A percentile compares a stretch with the other conserved stretches of the same genome.
These are phyloP conservation scores for Drosophila phalerata DNA, from an alignment of 2,888 invertebrate genomes.

Conservation along the genomic window DNA sequence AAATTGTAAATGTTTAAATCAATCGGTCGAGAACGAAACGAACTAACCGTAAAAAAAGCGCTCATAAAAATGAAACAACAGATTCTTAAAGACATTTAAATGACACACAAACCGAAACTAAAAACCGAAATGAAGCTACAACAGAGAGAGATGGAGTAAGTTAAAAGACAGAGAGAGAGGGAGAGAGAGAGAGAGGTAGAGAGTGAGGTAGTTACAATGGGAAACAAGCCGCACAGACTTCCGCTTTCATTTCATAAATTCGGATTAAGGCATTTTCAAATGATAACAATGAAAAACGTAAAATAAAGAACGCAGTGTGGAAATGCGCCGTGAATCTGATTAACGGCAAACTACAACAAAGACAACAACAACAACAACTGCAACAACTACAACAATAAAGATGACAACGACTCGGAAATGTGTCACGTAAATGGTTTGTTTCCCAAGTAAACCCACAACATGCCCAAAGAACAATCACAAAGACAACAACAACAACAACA, in stretches of 20 bases:
- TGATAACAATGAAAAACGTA: constrained; percentile 73
- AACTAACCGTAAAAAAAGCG: constrained; percentile 63
- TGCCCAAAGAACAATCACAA: constrained; percentile 55
- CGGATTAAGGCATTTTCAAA: constrained; percentile 80
- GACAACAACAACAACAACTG: constrained; percentile 32
- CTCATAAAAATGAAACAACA: constrained; percentile 59
- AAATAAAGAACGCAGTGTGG: constrained; percentile 55
- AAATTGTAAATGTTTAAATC: constrained; percentile 57
- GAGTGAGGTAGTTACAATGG: constrained; percentile 53
- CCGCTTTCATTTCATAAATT: constrained; percentile 80
- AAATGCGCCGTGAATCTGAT: constrained; percentile 78
- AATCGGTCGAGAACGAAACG: constrained; percentile 61
- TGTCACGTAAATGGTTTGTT: constrained; percentile 76
- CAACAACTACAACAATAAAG: constrained; percentile 8
- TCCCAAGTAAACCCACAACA: constrained; percentile 64
- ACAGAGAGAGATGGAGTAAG: constrained; percentile 2
- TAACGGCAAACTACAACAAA: constrained; percentile 66
- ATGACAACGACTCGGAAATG: constrained; percentile 54
- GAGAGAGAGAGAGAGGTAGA: background rate
- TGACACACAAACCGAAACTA: constrained; percentile 68
- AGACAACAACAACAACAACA: constrained; percentile 15
- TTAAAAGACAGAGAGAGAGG: background rate
- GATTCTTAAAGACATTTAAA: constrained; percentile 51
- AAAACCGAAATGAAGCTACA: constrained; percentile 9
- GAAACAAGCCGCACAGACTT: constrained; percentile 79